Conservation (phyloP, 2,888 invertebrate species). For the Oxycera nigricornis region DNA sequence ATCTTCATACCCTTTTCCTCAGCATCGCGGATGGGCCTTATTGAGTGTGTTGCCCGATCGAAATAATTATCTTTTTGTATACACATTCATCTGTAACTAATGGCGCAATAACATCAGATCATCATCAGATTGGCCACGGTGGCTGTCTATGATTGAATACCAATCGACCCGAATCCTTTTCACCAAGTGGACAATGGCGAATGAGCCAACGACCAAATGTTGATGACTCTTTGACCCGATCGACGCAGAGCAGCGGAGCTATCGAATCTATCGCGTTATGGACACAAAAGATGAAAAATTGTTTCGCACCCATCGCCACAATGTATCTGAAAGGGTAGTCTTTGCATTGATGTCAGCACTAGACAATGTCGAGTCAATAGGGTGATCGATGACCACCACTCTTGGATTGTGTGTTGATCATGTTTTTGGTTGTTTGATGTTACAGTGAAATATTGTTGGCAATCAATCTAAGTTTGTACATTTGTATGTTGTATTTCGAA, state of each 20-base stretch:
- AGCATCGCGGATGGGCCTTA: no score
- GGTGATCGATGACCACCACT: conserved; percentile 37
- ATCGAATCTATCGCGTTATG: conserved; percentile 21
- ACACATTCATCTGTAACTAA: conserved; percentile 40
- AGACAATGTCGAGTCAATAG: not conserved
- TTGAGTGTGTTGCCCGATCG: no score
- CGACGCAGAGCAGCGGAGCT: no score
- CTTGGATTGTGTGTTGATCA: not conserved
- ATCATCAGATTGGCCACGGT: conserved; percentile 41
- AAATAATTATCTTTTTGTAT: conserved; percentile 40
- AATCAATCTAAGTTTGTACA: no score
- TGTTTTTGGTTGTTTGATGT: not conserved
- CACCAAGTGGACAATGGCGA: not conserved
- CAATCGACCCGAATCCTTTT: conserved; percentile 41
- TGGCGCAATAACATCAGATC: conserved; percentile 42
- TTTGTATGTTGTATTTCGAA: no score
- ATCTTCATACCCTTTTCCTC: no score
- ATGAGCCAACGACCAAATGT: conserved; percentile 10
- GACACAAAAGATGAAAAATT: not conserved
- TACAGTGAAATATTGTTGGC: not conserved
- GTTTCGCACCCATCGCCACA: conserved; percentile 7
- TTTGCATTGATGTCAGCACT: conserved; percentile 22
- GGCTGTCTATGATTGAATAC: conserved; percentile 34
- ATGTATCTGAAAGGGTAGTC: not conserved
- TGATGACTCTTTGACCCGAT: conserved; percentile 14